Conservation (phyloP, 2,797 vertebrate genomes). For the Gymnoscopelus microlampas region DNA sequence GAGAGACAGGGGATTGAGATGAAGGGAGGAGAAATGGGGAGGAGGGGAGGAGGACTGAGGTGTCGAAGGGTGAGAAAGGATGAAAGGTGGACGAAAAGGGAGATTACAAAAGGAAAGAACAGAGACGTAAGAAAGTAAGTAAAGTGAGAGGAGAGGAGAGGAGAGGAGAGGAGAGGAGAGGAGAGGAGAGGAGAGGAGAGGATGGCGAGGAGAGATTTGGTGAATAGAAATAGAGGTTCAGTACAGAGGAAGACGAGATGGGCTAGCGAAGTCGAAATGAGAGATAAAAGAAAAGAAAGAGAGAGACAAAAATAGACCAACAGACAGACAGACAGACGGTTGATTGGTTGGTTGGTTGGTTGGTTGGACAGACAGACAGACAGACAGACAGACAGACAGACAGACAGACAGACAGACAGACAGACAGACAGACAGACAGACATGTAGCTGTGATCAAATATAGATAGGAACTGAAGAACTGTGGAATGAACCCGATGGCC, state of each 20-base stretch:
- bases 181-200: not conserved
- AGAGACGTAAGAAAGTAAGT: not conserved
- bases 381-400: slow-evolving; percentile 46
- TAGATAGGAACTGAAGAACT: slow-evolving; percentile 54
- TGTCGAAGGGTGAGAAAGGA: no score
- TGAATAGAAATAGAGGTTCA: not conserved
- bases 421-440: slow-evolving; percentile 47
- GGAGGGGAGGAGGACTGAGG: not conserved
- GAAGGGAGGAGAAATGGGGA: not conserved
- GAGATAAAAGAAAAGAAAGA: slow-evolving; percentile 47
- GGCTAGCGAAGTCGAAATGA: slow-evolving; percentile 6
- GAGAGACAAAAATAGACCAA: not conserved
- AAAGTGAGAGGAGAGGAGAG: not conserved
- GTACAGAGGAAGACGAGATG: slow-evolving; percentile 29
- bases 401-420: not conserved
- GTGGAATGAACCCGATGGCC: slow-evolving; percentile 34
- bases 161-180: not conserved
- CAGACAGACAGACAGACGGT: slow-evolving; percentile 47
- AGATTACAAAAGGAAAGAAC: not conserved
- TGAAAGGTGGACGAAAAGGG: not conserved
- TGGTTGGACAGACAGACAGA: slow-evolving; percentile 49
- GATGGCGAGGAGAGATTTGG: not conserved
- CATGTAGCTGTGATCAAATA: slow-evolving; percentile 61
- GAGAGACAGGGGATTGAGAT: not conserved
- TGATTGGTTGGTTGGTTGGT: no score